phyloP scores from a whole-genome alignment of 2,888 invertebrate species.

The Brachyptera risi region DNA sequence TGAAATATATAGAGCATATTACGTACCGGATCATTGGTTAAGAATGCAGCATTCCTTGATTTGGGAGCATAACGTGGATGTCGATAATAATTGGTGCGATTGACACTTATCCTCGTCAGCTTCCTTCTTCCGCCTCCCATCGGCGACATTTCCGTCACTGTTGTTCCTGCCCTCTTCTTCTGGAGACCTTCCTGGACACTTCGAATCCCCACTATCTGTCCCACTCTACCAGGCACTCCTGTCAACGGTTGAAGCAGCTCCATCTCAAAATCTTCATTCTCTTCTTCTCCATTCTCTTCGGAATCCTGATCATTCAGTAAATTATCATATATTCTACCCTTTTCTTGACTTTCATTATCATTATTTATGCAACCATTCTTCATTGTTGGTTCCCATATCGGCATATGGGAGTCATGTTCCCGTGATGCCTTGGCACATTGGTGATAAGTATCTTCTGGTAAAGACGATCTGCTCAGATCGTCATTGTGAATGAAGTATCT shows the following conservation, averaged over 20 bases:
- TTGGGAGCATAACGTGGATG: too few relatives aligned
- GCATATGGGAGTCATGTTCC: too few relatives aligned
- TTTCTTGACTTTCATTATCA: neutral
- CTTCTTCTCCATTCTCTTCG: neutral
- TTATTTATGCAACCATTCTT: neutral
- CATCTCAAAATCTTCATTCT: constrained; percentile 18
- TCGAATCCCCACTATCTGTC: neutral
- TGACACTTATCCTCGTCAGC: too few relatives aligned
- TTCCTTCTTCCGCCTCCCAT: constrained; percentile 17
- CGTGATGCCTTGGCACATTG: neutral
- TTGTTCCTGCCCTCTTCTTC: neutral
- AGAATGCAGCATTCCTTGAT: neutral
- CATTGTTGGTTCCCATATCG: neutral
- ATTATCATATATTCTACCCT: neutral
- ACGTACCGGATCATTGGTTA: neutral
- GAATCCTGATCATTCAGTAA: neutral
- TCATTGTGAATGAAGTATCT: neutral
- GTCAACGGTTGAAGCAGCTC: constrained; percentile 19
- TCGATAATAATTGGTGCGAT: too few relatives aligned
- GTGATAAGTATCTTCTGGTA: neutral
- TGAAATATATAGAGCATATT: too few relatives aligned
- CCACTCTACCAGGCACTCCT: neutral
- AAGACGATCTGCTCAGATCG: neutral
- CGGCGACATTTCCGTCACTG: constrained; percentile 20
- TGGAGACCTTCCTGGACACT: neutral